Percentiles rank a stretch among this genome's conserved stretches.
phyloP scores from a whole-genome alignment of 2,888 invertebrate genomes.

The Quadroppia sp. region DNA sequence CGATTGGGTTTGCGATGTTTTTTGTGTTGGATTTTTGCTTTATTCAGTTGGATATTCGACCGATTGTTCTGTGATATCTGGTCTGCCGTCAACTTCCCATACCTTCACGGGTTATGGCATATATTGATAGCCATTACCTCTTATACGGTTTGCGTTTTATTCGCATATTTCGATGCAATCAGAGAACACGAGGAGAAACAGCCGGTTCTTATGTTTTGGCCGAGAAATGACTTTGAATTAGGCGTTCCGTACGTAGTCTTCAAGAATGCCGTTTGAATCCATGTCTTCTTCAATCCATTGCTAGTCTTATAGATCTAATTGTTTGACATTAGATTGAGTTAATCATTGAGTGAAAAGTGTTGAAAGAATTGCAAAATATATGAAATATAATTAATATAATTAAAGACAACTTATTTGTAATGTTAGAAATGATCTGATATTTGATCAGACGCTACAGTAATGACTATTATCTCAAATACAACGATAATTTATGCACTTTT shows the following conservation, averaged over 20 bases:
- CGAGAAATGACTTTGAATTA: constrained; percentile 62
- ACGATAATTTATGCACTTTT: constrained; percentile 29
- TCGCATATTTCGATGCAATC: constrained; percentile 71
- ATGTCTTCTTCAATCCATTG: constrained; percentile 17
- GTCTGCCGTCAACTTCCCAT: constrained; percentile 72
- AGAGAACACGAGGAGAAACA: constrained; percentile 67
- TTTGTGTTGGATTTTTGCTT: constrained; percentile 65
- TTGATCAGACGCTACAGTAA: neutral
- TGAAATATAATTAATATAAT: neutral
- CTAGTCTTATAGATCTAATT: constrained; percentile 23
- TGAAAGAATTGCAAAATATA: neutral
- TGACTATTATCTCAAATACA: neutral
- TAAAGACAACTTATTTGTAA: neutral
- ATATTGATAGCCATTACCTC: constrained; percentile 72
- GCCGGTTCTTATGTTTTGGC: constrained; percentile 70
- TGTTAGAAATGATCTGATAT: neutral
- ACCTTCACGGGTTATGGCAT: constrained; percentile 78
- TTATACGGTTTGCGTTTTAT: constrained; percentile 70
- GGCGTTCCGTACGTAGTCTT: constrained; percentile 68
- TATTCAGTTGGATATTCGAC: constrained; percentile 73
- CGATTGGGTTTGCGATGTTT: constrained; percentile 67
- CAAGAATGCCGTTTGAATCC: constrained; percentile 40
- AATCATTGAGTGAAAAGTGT: neutral
- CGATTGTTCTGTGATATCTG: constrained; percentile 72
- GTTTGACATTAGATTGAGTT: neutral